phyloP scores from a whole-genome alignment of 2,888 invertebrate species.

The Kryphioiulus occultus region DNA sequence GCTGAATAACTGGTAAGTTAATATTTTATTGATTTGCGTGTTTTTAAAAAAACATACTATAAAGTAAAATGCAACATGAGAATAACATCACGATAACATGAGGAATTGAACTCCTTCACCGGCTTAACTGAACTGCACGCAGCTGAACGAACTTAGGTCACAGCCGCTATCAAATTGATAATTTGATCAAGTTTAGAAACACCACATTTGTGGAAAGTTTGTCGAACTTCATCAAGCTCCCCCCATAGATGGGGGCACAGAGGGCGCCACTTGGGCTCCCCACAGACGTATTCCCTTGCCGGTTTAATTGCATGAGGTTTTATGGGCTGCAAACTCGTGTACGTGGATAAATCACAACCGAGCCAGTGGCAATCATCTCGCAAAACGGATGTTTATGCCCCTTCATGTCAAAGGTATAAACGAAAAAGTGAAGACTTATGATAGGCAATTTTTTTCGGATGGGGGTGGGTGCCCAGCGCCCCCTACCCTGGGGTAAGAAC shows the following conservation, averaged over 20 bases:
- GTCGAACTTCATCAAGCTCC: too few species aligned
- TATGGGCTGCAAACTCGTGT: background rate
- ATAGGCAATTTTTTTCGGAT: background rate
- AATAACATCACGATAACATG: too few species aligned
- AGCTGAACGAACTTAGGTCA: too few species aligned
- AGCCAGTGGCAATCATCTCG: slow-evolving; percentile 17
- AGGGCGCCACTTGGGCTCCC: background rate
- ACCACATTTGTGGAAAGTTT: too few species aligned
- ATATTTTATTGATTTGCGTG: too few species aligned
- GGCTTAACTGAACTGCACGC: too few species aligned
- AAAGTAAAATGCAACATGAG: too few species aligned
- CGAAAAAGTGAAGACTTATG: background rate
- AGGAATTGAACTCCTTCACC: too few species aligned
- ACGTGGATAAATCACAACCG: background rate
- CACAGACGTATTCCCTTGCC: background rate
- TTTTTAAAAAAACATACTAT: too few species aligned
- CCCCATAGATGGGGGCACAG: background rate
- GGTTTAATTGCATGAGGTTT: background rate
- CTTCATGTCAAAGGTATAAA: slow-evolving; percentile 9
- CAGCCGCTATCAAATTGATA: too few species aligned
- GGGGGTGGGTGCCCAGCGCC: background rate
- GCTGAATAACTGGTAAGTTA: too few species aligned
- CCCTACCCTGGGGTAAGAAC: background rate
- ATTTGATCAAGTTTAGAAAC: too few species aligned
- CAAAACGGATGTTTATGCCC: slow-evolving; percentile 2